These are phyloP conservation scores for Engystomops pustulosus DNA, from an alignment of 2,113 vertebrate genomes.

Conservation along the genomic window DNA sequence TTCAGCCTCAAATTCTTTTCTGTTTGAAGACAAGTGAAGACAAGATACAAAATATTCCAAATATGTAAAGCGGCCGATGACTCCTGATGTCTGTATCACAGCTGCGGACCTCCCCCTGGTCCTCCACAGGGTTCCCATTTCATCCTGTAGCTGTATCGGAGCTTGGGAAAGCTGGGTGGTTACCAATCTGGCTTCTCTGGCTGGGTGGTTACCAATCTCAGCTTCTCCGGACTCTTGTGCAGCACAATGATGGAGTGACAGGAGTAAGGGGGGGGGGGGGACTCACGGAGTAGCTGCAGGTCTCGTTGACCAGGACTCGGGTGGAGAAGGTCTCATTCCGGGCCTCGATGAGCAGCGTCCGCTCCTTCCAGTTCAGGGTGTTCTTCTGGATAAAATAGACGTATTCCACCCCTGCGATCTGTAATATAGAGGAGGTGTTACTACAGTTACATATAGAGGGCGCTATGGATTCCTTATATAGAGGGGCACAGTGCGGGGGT, in stretches of 20 bases:
- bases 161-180: neutral
- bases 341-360: constrained; percentile 79
- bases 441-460: too few relatives aligned
- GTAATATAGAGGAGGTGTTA: constrained; percentile 14
- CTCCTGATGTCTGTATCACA: neutral
- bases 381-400: constrained; percentile 85
- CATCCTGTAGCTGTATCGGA: neutral
- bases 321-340: constrained; percentile 82
- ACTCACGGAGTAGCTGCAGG: constrained; percentile 80
- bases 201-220: neutral
- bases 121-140: neutral
- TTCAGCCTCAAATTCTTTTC: neutral
- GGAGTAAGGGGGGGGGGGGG: neutral
- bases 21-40: neutral
- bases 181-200: too few relatives aligned
- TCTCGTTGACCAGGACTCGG: constrained; percentile 78
- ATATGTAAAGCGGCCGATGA: neutral
- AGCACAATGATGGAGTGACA: neutral
- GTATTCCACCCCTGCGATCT: constrained; percentile 83
- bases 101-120: neutral
- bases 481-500: too few relatives aligned
- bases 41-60: neutral
- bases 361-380: constrained; percentile 79
- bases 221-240: neutral
- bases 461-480: too few relatives aligned